Base-by-base conservation (phyloP, 2,797 vertebrate species). In the Falco naumanni region DNA sequence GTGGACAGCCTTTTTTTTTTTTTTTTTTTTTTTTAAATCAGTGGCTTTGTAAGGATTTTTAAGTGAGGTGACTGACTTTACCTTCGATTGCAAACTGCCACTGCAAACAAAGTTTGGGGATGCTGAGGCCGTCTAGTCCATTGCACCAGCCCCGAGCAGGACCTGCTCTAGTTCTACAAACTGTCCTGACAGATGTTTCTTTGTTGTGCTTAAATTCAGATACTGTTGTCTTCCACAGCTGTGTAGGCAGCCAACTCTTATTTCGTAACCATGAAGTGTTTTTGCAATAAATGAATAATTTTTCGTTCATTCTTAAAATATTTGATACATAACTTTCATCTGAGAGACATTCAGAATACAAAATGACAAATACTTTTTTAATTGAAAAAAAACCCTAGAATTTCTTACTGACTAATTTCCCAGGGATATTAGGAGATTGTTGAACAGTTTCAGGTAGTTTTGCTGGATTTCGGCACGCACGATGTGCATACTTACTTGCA, bases 401-500 rank as follows among this genome's bases (percentile, higher is more conserved):
- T 12, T 26, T 45, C 5, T 0, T 21, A 16, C 9, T 79, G 69
- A 39, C 34, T 71, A 39, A 12, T 85, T 70, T 61, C 39, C 26
- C 31, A 13, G 29, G 19, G 28, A 17, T 85, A 13, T 6, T 69
- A 59, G n/a, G 72, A 75, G 48, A 4, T 15, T 57, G 51, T 61
- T 47, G 50, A 0, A 16, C 31, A 80, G 50, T 87, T 83, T 6
- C 14, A 47, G 83, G 28, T 19, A 25, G 29, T 69, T 80, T 60
- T 80, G 37, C 29, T 3, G 1, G 10, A 33, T 84, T 37, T 81
- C 47, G 16, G 56, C 56, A 64, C 2, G 2, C 0, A 1, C 33
- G 29, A 1, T 9, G 13, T 18, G 16, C 11, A 3, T 75, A 34
- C 33, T 82, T 24, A 11, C 17, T 66, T 93, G 79, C 66, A 89